Base-by-base conservation (phyloP, 1,140 invertebrate genomes). In the Achroia grisella region DNA sequence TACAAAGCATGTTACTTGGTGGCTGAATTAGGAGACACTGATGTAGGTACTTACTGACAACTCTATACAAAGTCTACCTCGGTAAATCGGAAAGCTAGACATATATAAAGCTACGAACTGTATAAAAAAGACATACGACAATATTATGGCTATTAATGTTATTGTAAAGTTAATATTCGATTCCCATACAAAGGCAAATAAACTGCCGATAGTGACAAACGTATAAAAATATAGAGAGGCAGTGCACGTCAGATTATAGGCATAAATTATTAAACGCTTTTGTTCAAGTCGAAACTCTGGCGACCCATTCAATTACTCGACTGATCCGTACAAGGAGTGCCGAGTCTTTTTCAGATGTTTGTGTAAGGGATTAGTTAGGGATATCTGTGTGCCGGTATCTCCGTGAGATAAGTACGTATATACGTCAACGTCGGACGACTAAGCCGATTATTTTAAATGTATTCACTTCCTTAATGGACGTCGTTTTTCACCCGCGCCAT, bases 371-470 rank as follows among this genome's bases (percentile, higher is more conserved):
- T 85, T 85, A 85, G 78, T 72, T 51, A 53, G 73, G 64, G 71
- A 76, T 84, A 82, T 82, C 78, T 82, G 68, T 82, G 68, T 77
- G 76, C 71, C 75, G 78, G 81, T 82, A 85, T 85, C 81, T 82
- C 62, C 65, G 71, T 79, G 71, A 81, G 81, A 85, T 85, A 85
- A 85, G 75, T 85, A 78, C 70, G 75, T 78, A 81, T 81, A 85
- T 85, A 82, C 75, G 81, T 85, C 81, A 85, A 85, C 81, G 81
- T 85, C 78, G 77, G 69, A 75, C 71, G 72, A 62, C 75, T 85
- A 85, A 85, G 81, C 81, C 77, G 81, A 85, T 85, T 82, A 85
- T 82, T 85, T 85, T 81, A 85, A 85, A 85, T 82, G 81, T 85
- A 85, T 85, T 85, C 78, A 85, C 81, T 82, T 85, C 78, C 78